Evolutionary conservation across 2,888 invertebrate genomes (phyloP).

Genomic region (Trachelus stipa): DNA sequence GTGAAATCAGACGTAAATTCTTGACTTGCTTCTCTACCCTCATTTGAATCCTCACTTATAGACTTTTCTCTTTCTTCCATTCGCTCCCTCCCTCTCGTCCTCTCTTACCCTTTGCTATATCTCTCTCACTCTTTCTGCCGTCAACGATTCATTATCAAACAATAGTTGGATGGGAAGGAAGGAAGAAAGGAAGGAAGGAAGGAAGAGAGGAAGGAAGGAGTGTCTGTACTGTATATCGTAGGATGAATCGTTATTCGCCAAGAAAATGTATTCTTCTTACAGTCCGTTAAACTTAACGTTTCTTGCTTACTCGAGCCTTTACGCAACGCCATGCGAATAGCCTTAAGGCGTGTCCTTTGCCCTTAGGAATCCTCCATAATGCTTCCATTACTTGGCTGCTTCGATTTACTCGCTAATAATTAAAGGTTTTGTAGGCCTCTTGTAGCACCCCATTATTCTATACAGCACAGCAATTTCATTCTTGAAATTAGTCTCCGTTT

Average conservation of each 20-base stretch:
- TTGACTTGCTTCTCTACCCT: constrained; percentile 32
- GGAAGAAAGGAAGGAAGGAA: neutral
- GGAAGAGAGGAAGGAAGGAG: too few species aligned
- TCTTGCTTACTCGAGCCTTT: neutral
- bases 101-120: constrained; percentile 11
- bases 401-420: too few species aligned
- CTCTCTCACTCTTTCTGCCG: constrained; percentile 21
- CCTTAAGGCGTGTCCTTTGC: neutral
- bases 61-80: too few species aligned
- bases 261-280: neutral
- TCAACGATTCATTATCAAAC: constrained; percentile 37
- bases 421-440: too few species aligned
- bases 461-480: too few species aligned
- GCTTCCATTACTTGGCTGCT: too few species aligned
- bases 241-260: constrained; percentile 2
- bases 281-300: neutral
- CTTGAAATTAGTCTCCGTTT: too few species aligned
- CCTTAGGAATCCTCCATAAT: too few species aligned
- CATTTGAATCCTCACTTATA: constrained; percentile 2
- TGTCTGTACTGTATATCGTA: neutral
- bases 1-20: constrained; percentile 46
- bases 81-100: constrained; percentile 14
- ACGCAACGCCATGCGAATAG: neutral
- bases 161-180: constrained; percentile 15
- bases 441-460: too few species aligned